phyloP scores from a whole-genome alignment of 2,888 invertebrate genomes.

The Pilophorus perplexus region DNA sequence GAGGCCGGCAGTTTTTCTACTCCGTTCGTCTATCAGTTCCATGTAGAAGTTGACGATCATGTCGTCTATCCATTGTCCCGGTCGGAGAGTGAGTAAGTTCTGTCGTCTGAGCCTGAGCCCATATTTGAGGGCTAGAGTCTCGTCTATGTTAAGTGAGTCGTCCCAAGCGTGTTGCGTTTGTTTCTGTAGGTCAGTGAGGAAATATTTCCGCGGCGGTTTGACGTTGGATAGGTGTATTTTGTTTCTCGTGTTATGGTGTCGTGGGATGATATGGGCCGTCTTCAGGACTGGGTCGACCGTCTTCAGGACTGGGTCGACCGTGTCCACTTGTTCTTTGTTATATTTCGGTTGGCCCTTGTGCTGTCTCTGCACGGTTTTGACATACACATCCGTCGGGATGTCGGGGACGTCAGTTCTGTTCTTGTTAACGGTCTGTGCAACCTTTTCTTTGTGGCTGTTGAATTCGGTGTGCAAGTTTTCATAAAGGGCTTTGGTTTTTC shows the following conservation, averaged over 20 bases:
- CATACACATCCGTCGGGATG: not conserved
- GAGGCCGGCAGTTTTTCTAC: not conserved
- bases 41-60: not conserved
- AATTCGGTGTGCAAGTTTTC: not conserved
- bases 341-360: no score
- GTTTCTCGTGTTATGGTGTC: not conserved
- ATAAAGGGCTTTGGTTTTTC: not conserved
- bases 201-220: not conserved
- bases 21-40: not conserved
- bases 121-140: not conserved
- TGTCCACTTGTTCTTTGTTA: no score
- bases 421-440: not conserved
- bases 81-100: not conserved
- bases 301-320: not conserved
- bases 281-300: not conserved
- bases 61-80: not conserved
- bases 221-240: not conserved
- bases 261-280: not conserved
- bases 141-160: not conserved
- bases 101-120: not conserved
- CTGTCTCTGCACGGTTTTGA: not conserved
- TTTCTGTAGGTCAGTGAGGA: not conserved
- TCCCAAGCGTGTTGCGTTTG: no score
- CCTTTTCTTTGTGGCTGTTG: not conserved
- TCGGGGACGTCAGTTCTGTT: not conserved